Conservation (phyloP, 37 sponge, comb jelly and placozoan genomes). For the Lycopodina hypogea region DNA sequence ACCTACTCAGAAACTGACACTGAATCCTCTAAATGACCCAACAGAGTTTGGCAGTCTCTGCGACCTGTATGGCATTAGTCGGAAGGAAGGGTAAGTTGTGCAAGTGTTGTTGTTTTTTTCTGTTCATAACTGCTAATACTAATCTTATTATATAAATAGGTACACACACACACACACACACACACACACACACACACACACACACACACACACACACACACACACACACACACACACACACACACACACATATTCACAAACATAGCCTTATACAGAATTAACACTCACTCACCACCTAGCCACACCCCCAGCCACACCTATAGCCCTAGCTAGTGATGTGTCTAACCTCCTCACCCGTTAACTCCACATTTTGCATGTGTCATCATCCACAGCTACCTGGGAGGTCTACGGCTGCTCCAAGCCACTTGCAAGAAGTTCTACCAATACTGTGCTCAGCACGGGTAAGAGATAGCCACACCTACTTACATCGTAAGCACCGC, state of each 20-base stretch:
- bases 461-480: constrained; percentile 67
- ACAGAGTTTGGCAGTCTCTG: constrained; percentile 89
- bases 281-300: neutral
- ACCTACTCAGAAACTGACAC: constrained; percentile 55
- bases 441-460: constrained; percentile 78
- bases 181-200: too few relatives aligned
- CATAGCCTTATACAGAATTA: too few relatives aligned
- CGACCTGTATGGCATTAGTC: constrained; percentile 80
- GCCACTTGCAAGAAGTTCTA: constrained; percentile 91
- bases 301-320: neutral
- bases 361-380: too few relatives aligned
- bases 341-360: too few relatives aligned
- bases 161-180: too few relatives aligned
- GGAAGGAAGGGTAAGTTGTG: constrained; percentile 85
- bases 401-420: constrained; percentile 81
- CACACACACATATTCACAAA: too few relatives aligned
- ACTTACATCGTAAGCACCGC: neutral
- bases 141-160: too few relatives aligned
- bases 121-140: too few relatives aligned
- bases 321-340: too few relatives aligned
- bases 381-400: constrained; percentile 54
- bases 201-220: too few relatives aligned
- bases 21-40: constrained; percentile 86
- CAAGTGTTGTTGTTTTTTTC: too few relatives aligned
- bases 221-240: too few relatives aligned